These are phyloP conservation scores for Ciconia stormi DNA, from an alignment of 2,113 vertebrate genomes.

Conservation along the genomic window DNA sequence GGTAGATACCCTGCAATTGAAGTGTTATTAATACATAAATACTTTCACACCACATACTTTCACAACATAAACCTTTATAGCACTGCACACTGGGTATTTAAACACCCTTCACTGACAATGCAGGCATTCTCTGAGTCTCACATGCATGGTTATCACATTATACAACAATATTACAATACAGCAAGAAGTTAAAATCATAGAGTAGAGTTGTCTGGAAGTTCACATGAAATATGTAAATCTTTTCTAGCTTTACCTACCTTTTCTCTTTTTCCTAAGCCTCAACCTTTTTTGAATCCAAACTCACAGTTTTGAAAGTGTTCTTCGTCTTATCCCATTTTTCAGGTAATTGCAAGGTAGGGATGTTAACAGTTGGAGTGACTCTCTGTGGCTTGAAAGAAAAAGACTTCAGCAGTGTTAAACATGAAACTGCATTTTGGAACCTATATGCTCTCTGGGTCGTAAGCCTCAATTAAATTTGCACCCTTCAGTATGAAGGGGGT, in stretches of 20 bases:
- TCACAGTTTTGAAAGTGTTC: neutral
- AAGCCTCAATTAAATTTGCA: neutral
- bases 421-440: neutral
- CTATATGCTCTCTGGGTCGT: neutral
- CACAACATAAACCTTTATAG: neutral
- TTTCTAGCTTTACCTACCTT: neutral
- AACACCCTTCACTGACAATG: neutral
- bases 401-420: neutral
- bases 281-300: neutral
- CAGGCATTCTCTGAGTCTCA: neutral
- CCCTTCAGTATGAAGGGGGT: neutral
- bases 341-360: neutral
- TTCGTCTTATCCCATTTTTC: neutral
- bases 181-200: neutral
- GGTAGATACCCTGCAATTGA: neutral
- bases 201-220: neutral
- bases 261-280: neutral
- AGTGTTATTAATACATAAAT: conserved; percentile 20
- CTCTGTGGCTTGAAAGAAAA: neutral
- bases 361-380: neutral
- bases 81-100: neutral
- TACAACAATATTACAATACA: neutral
- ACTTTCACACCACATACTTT: conserved; percentile 12
- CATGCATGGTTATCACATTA: neutral
- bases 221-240: neutral